Percentiles rank a stretch among this genome's conserved stretches.
Evolutionary conservation across 23 tunicate species (phyloP).

Genomic region (Ciona savignyi): DNA sequence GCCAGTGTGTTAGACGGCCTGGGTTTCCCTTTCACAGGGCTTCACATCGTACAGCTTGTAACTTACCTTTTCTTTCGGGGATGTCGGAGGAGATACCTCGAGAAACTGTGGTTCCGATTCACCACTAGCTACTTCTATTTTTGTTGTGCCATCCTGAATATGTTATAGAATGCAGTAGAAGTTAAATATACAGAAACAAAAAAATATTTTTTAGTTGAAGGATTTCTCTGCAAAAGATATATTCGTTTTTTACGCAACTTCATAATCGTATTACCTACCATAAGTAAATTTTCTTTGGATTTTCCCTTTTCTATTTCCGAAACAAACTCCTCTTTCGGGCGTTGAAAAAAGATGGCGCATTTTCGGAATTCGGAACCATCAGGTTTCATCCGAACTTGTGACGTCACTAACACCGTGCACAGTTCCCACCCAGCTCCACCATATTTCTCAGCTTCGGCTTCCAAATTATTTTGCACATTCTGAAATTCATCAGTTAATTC

Average conservation of each 20-base stretch:
- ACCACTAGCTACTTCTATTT: conserved; percentile 1
- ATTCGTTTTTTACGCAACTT: not conserved
- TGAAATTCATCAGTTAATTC: no score
- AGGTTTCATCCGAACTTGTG: conserved; percentile 50
- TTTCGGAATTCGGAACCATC: conserved; percentile 50
- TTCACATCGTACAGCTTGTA: no score
- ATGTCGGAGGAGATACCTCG: conserved; percentile 25
- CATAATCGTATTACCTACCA: conserved; percentile 4
- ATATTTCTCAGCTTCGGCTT: conserved; percentile 31
- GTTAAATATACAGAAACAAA: no score
- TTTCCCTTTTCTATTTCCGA: conserved; percentile 27
- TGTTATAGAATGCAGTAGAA: not conserved
- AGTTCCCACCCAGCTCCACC: conserved; percentile 63
- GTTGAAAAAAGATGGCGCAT: conserved; percentile 56
- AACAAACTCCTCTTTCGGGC: conserved; percentile 37
- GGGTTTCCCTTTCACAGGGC: no score
- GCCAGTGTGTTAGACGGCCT: no score
- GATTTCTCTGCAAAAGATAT: not conserved
- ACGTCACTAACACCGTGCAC: conserved; percentile 48
- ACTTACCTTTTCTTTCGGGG: conserved; percentile 48
- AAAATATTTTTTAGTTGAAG: no score
- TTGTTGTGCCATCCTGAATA: conserved; percentile 4
- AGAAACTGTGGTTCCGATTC: conserved; percentile 5
- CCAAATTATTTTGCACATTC: conserved; percentile 41
- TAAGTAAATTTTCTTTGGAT: conserved; percentile 29